phyloP scores from a whole-genome alignment of 2,113 vertebrate species.

The Poeciliopsis retropinna region DNA sequence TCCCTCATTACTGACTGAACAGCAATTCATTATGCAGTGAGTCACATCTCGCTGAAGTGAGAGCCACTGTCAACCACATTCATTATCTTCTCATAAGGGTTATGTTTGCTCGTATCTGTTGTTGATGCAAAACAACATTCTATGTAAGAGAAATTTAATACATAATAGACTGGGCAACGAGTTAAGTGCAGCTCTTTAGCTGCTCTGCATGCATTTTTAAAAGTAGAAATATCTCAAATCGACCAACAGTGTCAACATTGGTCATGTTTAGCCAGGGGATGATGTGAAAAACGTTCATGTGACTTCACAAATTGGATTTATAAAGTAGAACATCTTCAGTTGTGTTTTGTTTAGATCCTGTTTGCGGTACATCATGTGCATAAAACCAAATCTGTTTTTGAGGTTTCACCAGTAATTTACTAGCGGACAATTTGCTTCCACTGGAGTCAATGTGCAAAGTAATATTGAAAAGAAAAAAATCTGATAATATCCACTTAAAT shows the following conservation, averaged over 20 bases:
- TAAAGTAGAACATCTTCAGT: no score
- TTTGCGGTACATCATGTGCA: no score
- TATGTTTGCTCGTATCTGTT: neutral
- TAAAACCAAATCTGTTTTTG: no score
- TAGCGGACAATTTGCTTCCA: no score
- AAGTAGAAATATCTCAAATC: neutral
- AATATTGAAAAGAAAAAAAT: no score
- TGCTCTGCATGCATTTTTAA: neutral
- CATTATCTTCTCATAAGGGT: constrained; percentile 5
- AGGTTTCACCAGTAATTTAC: no score
- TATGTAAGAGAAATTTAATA: neutral
- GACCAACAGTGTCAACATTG: neutral
- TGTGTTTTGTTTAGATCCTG: no score
- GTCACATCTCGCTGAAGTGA: constrained; percentile 1
- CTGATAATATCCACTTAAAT: no score
- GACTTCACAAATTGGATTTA: no score
- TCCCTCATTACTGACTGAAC: neutral
- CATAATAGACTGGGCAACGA: neutral
- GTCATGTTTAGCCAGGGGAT: neutral
- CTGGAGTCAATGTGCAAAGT: no score
- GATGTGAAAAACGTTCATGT: neutral
- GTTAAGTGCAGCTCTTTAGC: neutral
- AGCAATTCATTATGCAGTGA: neutral
- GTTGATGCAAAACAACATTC: neutral
- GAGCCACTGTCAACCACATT: neutral